phyloP scores from a whole-genome alignment of 2,113 vertebrate species.

The Vimba vimba region DNA sequence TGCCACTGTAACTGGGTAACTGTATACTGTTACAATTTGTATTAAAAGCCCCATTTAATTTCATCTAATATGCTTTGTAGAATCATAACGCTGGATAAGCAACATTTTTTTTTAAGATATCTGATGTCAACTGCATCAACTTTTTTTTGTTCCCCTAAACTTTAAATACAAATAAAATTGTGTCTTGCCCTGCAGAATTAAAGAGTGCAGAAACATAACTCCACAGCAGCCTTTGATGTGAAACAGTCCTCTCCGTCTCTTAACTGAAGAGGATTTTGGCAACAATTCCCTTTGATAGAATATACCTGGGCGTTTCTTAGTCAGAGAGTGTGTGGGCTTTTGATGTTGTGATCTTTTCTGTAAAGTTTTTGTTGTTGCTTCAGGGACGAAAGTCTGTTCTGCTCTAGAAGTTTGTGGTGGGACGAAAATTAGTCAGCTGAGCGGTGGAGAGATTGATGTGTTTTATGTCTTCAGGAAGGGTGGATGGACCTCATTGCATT shows the following conservation, averaged over 20 bases:
- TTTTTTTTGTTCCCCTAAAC: background rate
- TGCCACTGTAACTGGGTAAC: background rate
- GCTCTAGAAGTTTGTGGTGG: conserved; percentile 27
- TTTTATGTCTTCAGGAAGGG: conserved; percentile 1
- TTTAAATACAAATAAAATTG: conserved; percentile 21
- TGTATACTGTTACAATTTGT: background rate
- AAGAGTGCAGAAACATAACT: conserved; percentile 49
- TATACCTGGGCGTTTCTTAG: conserved; percentile 46
- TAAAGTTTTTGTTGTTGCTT: conserved; percentile 48
- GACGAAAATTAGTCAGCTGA: conserved; percentile 31
- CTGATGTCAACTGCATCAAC: conserved; percentile 2
- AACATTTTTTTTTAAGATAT: background rate
- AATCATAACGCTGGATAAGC: background rate
- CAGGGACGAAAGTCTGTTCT: conserved; percentile 33
- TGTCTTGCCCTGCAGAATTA: conserved; percentile 41
- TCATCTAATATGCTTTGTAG: background rate
- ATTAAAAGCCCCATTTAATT: background rate
- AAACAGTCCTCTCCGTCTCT: conserved; percentile 37
- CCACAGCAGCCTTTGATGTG: conserved; percentile 51
- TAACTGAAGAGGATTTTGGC: conserved; percentile 49
- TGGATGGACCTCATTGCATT: conserved; percentile 32
- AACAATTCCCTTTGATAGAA: conserved; percentile 58
- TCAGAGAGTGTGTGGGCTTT: conserved; percentile 36
- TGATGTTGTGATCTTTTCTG: conserved; percentile 48
- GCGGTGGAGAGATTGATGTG: conserved; percentile 16